Base-by-base conservation (phyloP, 1,140 invertebrate species). In the Ruditapes philippinarum region DNA sequence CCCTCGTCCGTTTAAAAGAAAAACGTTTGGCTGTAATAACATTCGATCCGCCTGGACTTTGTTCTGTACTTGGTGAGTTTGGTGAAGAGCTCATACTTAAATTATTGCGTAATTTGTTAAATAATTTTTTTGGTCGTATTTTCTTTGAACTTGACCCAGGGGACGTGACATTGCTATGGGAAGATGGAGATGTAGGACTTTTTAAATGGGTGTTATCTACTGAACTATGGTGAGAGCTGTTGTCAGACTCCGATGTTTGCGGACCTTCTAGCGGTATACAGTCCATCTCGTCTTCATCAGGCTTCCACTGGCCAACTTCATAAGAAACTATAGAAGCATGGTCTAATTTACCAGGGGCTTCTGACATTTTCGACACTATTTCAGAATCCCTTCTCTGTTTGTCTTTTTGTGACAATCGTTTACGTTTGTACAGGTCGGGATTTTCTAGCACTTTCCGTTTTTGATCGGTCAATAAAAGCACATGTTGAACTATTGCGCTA, bases 311-410 rank as follows among this genome's bases (percentile, higher is more conserved):
- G n/a, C 95, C 94, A 36, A 98, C 97, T 91, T 97, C 97, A 93
- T 97, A 98, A 0, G 98, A 98, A 62, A 98, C 97, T 28, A 98
- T 97, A 12, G 98, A 98, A 28, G 98, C 98, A 95, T 99, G 98
- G 96, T 99, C 98, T 82, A 99, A 95, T 95, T 99, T 99, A n/a
- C 98, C 98, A 1, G 98, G 98, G 88, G 99, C 97, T 94, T 95
- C 93, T 5, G 93, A 90, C 94, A 96, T 95, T 90, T 95, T 94
- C 33, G 93, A 92, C 40, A 94, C 92, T 81, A 96, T 96, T 91
- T 94, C 93, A 12, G 94, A 93, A 65, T 96, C 95, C 45, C 95
- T 89, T 49, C 84, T 87, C 74, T 95, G 90, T 33, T 93, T 91
- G 7, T 96, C 95, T 62, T 94, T 94, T 51, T 88, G 90, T 28